A percentile compares a stretch with the other conserved stretches of the same genome.
phyloP scores from a whole-genome alignment of 2,797 vertebrate genomes.

The Pseudomugil gertrudae region DNA sequence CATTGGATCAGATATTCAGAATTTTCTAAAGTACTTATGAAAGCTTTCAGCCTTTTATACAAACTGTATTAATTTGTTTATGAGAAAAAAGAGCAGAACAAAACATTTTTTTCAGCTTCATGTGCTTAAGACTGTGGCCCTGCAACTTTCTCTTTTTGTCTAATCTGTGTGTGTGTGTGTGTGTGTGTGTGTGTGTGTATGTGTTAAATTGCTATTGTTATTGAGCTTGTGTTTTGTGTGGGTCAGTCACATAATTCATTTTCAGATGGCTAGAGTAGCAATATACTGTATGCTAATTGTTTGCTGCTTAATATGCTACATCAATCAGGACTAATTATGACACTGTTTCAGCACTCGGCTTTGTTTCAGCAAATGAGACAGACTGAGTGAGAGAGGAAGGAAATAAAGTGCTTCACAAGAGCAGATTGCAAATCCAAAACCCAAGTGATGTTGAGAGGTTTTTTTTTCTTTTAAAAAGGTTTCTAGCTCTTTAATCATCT shows the following conservation, averaged over 20 bases:
- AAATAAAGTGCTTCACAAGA: constrained; percentile 34
- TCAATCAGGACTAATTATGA: constrained; percentile 94
- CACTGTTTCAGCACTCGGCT: constrained; percentile 71
- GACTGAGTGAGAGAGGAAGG: constrained; percentile 16
- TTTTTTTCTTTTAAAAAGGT: neutral
- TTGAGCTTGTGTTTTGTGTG: constrained; percentile 40
- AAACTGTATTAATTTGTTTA: constrained; percentile 80
- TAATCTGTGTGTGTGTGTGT: neutral
- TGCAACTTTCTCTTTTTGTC: neutral
- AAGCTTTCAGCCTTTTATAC: constrained; percentile 68
- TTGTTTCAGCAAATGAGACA: constrained; percentile 62
- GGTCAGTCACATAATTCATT: constrained; percentile 73
- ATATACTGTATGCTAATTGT: constrained; percentile 85
- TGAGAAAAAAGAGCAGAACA: constrained; percentile 59
- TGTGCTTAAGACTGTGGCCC: constrained; percentile 20
- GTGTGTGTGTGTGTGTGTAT: too few relatives aligned
- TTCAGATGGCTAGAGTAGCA: constrained; percentile 71
- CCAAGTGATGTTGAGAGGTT: constrained; percentile 14
- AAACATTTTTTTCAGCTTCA: constrained; percentile 64
- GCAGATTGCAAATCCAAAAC: constrained; percentile 33
- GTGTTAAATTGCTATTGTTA: constrained; percentile 11
- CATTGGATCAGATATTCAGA: constrained; percentile 25
- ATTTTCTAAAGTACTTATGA: constrained; percentile 47
- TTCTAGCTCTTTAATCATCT: constrained; percentile 3
- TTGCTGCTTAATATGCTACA: constrained; percentile 87